Evolutionary conservation across 2,113 vertebrate species (phyloP), one percentile per base, ranked within the genome.

Genomic region (Pollimyrus isidori): DNA sequence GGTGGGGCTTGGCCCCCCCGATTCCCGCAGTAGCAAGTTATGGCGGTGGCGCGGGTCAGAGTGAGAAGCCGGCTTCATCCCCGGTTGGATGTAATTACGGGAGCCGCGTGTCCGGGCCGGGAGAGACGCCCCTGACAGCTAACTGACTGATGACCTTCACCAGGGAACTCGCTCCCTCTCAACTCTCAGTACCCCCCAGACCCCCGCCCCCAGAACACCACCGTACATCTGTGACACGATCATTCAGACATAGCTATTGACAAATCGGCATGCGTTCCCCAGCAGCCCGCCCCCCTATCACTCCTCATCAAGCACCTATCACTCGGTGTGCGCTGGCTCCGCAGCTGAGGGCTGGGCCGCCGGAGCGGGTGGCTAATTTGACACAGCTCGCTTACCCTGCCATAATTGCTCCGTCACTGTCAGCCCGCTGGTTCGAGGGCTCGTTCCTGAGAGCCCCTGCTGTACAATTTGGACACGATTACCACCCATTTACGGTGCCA

Each of bases 331-430:
- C 95, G 96, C 95, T 96, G 96, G 96, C 96, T 94, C 95, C 95
- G 95, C 95, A 95, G 95, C 96, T 97, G 97, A 98, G 97, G 98
- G 97, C 97, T 97, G 97, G 97, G 96, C 42, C 3, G 97, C 96
- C 96, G 96, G 97, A 96, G 96, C 96, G 96, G 92, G 92, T 91
- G 91, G 97, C 97, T 99, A 99, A 99, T 99, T 99, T 99, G 98
- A 98, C 97, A 99, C 97, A 98, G 98, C 97, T 98, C 97, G 96
- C 97, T 99, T 98, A 97, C 97, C 97, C 98, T 96, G 96, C 97
- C 97, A 97, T 99, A 99, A 99, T 99, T 99, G 98, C 98, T 99
- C 98, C 97, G 98, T 99, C 98, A 99, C 98, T 98, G 98, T 99
- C 98, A 98, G 97, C 93, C 93, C 92, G 94, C 93, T 93, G 95